These are phyloP conservation scores for Pseudotriccus pelzelni DNA, from an alignment of 2,797 vertebrate genomes.

Conservation along the genomic window DNA sequence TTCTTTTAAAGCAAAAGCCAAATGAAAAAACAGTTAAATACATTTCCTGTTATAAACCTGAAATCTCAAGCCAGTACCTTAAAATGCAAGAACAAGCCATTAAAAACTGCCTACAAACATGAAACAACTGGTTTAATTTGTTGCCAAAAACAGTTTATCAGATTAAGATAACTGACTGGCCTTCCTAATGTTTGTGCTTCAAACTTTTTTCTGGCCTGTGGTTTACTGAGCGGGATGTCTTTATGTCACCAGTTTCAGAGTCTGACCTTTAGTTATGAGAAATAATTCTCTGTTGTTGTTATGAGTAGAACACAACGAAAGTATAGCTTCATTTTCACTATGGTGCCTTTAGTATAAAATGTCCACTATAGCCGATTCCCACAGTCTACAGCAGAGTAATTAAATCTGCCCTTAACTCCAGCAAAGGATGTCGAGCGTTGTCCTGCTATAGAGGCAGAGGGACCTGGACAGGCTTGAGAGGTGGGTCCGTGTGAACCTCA, in stretches of 20 bases:
- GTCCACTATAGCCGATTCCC: background rate
- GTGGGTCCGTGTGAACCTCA: background rate
- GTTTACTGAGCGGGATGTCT: background rate
- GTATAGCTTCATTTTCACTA: background rate
- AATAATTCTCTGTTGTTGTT: background rate
- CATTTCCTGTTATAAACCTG: constrained; percentile 7
- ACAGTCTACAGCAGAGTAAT: background rate
- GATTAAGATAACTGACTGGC: background rate
- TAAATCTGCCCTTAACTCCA: background rate
- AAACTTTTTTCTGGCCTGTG: background rate
- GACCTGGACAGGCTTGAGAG: background rate
- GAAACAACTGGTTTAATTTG: constrained; percentile 8
- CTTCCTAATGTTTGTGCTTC: background rate
- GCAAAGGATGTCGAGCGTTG: background rate
- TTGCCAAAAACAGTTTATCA: background rate
- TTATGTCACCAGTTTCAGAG: background rate
- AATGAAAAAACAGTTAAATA: background rate
- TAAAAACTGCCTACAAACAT: background rate
- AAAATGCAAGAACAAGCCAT: background rate
- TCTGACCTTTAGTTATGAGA: background rate
- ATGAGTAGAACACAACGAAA: background rate
- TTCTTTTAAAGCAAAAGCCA: background rate
- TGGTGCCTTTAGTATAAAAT: background rate
- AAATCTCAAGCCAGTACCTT: background rate
- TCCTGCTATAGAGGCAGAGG: background rate